These are phyloP conservation scores for Gymnobelideus leadbeateri DNA, from an alignment of 2,113 vertebrate genomes.

Conservation along the genomic window DNA sequence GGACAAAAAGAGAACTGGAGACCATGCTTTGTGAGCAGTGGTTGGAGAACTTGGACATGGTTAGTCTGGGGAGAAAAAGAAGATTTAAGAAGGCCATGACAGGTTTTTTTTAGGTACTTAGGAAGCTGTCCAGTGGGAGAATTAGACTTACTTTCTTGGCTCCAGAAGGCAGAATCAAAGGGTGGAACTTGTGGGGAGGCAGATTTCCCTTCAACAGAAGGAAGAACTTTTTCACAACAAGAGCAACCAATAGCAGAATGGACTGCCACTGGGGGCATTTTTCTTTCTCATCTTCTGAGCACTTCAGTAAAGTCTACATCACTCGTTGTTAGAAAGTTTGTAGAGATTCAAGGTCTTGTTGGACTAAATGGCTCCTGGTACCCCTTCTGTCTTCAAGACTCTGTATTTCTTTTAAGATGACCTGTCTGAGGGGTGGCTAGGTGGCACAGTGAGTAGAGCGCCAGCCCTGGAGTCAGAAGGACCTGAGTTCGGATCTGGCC, in stretches of 20 bases:
- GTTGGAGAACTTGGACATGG: neutral
- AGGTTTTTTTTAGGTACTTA: neutral
- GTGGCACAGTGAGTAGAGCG: too few species aligned
- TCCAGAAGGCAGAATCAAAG: neutral
- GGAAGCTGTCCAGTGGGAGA: neutral
- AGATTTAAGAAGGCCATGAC: neutral
- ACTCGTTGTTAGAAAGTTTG: neutral
- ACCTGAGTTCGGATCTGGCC: too few species aligned
- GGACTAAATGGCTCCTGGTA: neutral
- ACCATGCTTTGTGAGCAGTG: neutral
- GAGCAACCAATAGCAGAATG: neutral
- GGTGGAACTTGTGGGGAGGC: neutral
- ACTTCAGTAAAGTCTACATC: neutral
- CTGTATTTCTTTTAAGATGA: neutral
- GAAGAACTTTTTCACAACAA: neutral
- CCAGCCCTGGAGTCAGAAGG: too few species aligned
- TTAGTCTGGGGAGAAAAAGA: neutral
- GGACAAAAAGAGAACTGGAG: neutral
- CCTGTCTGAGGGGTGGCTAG: neutral
- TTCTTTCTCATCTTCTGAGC: neutral
- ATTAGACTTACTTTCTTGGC: neutral
- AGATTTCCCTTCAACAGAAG: neutral
- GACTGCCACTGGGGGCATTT: neutral
- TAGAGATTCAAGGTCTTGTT: neutral
- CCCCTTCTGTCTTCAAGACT: neutral